phyloP scores from a whole-genome alignment of 2,113 vertebrate genomes.

The Rhabdornis inornatus region DNA sequence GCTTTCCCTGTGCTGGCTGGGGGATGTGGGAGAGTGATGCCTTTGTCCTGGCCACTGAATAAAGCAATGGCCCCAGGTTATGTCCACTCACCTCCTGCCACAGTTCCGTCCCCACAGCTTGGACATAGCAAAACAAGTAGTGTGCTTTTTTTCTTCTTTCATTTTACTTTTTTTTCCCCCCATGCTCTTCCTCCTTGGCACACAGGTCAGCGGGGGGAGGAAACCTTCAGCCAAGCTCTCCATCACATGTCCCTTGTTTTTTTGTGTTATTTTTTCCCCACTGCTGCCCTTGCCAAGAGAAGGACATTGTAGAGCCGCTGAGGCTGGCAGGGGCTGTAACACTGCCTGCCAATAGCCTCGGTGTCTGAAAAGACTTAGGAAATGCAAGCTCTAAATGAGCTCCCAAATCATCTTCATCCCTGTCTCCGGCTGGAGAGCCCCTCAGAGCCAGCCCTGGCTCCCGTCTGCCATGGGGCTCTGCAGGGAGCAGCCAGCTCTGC shows the following conservation, averaged over 20 bases:
- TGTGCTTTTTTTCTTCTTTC: not conserved
- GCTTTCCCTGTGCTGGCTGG: not conserved
- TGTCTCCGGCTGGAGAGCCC: not conserved
- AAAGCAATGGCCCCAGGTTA: fast-evolving
- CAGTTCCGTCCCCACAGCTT: not conserved
- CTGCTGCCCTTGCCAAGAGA: conserved; percentile 47
- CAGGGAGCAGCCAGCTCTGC: fast-evolving
- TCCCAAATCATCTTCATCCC: not conserved
- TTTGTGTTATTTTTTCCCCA: conserved; percentile 54
- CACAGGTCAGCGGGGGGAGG: not conserved
- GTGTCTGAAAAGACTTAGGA: conserved; percentile 32
- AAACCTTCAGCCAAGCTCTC: conserved; percentile 27
- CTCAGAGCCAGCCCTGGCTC: not conserved
- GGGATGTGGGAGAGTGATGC: not conserved
- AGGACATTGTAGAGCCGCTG: conserved; percentile 33
- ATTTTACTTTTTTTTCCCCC: not conserved
- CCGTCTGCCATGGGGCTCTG: fast-evolving
- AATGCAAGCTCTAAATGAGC: conserved; percentile 51
- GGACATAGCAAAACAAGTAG: not conserved
- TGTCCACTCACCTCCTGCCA: fast-evolving
- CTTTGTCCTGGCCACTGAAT: not conserved
- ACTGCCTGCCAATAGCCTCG: conserved; percentile 39
- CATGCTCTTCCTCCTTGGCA: conserved; percentile 8
- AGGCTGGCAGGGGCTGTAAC: conserved; percentile 34
- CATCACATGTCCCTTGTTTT: conserved; percentile 48